These are phyloP conservation scores for Zalophus californianus DNA, from an alignment of 2,797 vertebrate genomes.

Conservation along the genomic window DNA sequence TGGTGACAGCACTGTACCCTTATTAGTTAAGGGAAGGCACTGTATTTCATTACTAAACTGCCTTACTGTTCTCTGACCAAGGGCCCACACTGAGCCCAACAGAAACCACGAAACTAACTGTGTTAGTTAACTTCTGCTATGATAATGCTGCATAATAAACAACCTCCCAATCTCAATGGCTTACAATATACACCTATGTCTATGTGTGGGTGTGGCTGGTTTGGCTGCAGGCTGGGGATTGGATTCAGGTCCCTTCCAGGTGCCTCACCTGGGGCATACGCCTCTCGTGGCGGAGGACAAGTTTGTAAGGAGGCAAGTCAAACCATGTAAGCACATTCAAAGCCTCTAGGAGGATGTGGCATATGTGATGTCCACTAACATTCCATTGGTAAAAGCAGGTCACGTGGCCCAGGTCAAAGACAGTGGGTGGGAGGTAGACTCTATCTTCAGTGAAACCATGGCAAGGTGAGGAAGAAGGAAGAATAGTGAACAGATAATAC, in stretches of 20 bases:
- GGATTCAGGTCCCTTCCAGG: not conserved
- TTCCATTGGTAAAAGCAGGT: not conserved
- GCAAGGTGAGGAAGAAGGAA: not conserved
- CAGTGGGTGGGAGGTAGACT: not conserved
- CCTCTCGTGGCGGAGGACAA: not conserved
- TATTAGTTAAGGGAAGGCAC: too few species aligned
- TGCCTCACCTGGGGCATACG: not conserved
- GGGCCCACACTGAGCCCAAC: not conserved
- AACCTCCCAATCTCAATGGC: not conserved
- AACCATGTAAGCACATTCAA: not conserved
- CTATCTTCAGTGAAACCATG: not conserved
- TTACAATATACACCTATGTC: not conserved
- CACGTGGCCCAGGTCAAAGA: not conserved
- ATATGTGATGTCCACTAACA: not conserved
- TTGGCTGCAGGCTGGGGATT: not conserved
- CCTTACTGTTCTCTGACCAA: not conserved
- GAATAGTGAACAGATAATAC: not conserved
- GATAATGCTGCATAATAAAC: not conserved
- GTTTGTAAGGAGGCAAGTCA: not conserved
- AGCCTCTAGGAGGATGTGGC: not conserved
- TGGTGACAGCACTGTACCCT: rapidly evolving
- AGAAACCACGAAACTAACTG: not conserved
- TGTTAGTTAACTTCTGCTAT: not conserved
- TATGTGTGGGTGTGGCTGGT: not conserved
- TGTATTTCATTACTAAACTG: rapidly evolving